Evolutionary conservation across 2,797 vertebrate genomes (phyloP), one percentile per base, ranked within the genome.

Genomic region (Selene dorsalis): DNA sequence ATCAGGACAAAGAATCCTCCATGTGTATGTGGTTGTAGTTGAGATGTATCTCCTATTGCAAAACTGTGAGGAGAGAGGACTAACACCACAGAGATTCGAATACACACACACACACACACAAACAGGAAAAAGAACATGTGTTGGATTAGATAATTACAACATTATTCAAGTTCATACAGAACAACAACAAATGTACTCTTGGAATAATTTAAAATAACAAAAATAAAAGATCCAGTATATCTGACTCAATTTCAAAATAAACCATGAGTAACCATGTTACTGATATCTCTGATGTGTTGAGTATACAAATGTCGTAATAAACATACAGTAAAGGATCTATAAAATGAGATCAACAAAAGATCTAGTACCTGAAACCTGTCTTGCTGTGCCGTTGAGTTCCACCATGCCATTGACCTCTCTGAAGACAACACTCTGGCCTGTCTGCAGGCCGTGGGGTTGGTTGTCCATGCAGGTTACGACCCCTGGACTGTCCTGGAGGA

Each of bases 391-490:
- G 55, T 99, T 99, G 79, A 99, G 95, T 75, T 95, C 93, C 0
- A 85, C 90, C 98, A 99, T 99, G 87, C 98, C 98, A 41, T 97
- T 94, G 78, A 99, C 94, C 93, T 99, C 98, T 88, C 96, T 94
- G 83, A 99, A 98, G 43, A 96, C 93, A 87, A 99, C 91, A 48
- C 94, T 96, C 66, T 99, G 97, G 52, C 97, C 97, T 0, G 96
- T 96, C 93, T 99, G 96, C 56, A 99, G 94, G 47, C 97, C 97
- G 62, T 99, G 98, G 20, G 96, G 96, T 70, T 93, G 96, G 92
- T 96, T 97, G 93, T 99, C 98, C 95, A 99, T 96, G 88, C 97
- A 99, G 45, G 96, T 97, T 41, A 99, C 96, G 75, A 98, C 95
- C 30, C 97, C 98, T 79, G 96, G 96, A 89, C 94, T 95, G 79